Evolutionary conservation across 2,888 invertebrate species (phyloP).

Genomic region (Rotaria sp.): DNA sequence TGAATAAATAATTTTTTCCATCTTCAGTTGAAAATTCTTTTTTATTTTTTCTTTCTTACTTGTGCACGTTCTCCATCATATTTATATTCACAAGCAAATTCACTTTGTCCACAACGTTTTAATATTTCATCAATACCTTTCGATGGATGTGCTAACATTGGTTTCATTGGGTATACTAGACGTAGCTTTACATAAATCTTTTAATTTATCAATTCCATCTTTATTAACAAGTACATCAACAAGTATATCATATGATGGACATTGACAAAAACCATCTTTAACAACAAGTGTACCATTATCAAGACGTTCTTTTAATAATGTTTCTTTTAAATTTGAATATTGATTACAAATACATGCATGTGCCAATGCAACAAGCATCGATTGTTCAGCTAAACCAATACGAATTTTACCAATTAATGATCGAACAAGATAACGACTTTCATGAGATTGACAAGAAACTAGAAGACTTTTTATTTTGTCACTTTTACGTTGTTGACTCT

Average conservation of each 20-base stretch:
- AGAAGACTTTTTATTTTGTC: constrained; percentile 82
- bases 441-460: constrained; percentile 75
- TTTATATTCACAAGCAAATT: constrained; percentile 96
- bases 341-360: constrained; percentile 62
- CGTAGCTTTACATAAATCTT: constrained; percentile 72
- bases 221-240: constrained; percentile 72
- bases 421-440: constrained; percentile 80
- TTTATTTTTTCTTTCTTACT: constrained; percentile 56
- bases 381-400: constrained; percentile 92
- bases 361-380: constrained; percentile 78
- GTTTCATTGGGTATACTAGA: constrained; percentile 85
- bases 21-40: constrained; percentile 56
- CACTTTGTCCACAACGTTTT: constrained; percentile 69
- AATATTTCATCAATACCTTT: constrained; percentile 83
- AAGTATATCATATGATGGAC: constrained; percentile 82
- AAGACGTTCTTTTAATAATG: constrained; percentile 68
- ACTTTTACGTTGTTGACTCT: constrained; percentile 64
- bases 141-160: constrained; percentile 97
- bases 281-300: constrained; percentile 70
- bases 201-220: constrained; percentile 67
- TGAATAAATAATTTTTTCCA: constrained; percentile 75
- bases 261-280: constrained; percentile 90
- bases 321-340: constrained; percentile 49
- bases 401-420: constrained; percentile 85
- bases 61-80: constrained; percentile 98